Evolutionary conservation across 53 echinoderm and acorn worm species (phyloP).

Genomic region (Pentamera pediparva): DNA sequence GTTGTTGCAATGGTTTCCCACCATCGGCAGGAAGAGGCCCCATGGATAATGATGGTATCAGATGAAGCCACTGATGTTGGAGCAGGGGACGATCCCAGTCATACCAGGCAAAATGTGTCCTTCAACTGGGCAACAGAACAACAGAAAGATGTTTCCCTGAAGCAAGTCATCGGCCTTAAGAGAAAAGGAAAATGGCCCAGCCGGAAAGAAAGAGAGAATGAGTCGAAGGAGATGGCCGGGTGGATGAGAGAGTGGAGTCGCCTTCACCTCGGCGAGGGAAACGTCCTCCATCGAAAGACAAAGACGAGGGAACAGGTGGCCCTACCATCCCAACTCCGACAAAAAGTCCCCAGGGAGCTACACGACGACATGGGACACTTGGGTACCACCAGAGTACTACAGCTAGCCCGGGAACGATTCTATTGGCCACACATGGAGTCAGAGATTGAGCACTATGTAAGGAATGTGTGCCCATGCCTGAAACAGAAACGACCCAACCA

Average conservation of each 20-base stretch:
- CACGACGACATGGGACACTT: slow-evolving; percentile 36
- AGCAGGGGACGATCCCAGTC: background rate
- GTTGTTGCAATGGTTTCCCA: background rate
- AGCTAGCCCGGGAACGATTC: slow-evolving; percentile 38
- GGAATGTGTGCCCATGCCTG: background rate
- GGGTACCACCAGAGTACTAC: slow-evolving; percentile 16
- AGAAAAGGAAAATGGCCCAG: slow-evolving; percentile 14
- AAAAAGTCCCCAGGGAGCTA: background rate
- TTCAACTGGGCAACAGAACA: background rate
- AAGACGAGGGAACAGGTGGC: slow-evolving; percentile 16
- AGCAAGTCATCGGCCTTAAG: slow-evolving; percentile 25
- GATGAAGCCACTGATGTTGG: background rate
- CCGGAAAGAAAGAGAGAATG: background rate
- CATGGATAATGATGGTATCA: background rate
- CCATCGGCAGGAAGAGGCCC: background rate
- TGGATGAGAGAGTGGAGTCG: slow-evolving; percentile 44
- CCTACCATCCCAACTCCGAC: slow-evolving; percentile 10
- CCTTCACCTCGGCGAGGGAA: slow-evolving; percentile 26
- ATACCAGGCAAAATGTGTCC: background rate
- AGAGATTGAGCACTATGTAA: slow-evolving; percentile 8
- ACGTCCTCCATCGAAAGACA: slow-evolving; percentile 27
- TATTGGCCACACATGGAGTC: slow-evolving; percentile 44
- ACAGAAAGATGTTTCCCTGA: slow-evolving; percentile 23
- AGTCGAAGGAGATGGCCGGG: background rate
- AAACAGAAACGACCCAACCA: background rate